Evolutionary conservation across 2,113 vertebrate species (phyloP), one percentile per base, ranked within the genome.

Genomic region (Oncorhynchus masou): DNA sequence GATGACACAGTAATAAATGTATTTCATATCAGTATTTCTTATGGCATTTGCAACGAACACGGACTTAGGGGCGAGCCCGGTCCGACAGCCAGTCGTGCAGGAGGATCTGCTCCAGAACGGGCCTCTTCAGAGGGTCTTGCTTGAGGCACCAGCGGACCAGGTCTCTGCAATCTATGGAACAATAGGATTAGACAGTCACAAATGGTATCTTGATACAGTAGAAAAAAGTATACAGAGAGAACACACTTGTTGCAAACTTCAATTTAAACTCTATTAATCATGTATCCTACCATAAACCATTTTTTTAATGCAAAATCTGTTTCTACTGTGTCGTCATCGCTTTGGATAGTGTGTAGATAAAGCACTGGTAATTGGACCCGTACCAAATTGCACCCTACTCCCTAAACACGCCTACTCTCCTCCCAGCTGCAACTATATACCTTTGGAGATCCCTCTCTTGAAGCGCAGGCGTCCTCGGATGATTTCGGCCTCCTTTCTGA

Each of bases 401-500:
- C 8, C 39, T 45, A 45, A 3, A 11, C 9, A 45, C 39, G 2
- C 39, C 39, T 45, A 45, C 39, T 45, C 9, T 45, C 39, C 9
- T 45, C 8, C 39, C 9, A 12, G 39, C 39, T 45, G 39, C 39
- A 45, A 45, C 3, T 48, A 20, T 4, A 24, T 70, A 70, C 68
- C 9, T 70, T 70, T 70, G 20, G 68, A 51, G 6, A 71, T 31
- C n/a, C 75, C 57, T 48, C 31, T 73, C 15, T 72, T 82, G 60
- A 87, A 89, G 48, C 79, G 72, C 71, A 89, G 71, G n/a, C 75
- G 83, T 3, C 85, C 86, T 49, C 72, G 69, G 8, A 83, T 76
- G 29, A 89, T 89, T 24, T 89, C 88, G 15, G 84, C 78, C 6
- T 94, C 92, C 0, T 86, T 90, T 68, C 94, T 91, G 0, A 95